Evolutionary conservation across 2,888 invertebrate genomes (phyloP), one percentile per base, ranked within the genome.

Genomic region (Dryomyza anilis): DNA sequence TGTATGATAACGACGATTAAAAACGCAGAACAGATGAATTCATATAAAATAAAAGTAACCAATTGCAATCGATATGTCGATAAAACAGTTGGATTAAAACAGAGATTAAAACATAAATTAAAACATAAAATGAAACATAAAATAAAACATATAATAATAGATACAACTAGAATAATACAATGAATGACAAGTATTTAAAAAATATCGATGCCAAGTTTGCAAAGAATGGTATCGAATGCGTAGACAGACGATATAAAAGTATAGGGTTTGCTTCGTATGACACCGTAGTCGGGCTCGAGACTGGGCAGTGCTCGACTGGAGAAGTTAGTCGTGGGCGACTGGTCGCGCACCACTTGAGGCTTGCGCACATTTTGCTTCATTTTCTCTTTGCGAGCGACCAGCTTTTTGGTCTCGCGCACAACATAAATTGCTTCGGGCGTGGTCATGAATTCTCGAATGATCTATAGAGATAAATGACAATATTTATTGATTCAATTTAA

Each of bases 351-450:
- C 16, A 63, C 50, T 8, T 66, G 57, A 3, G 74, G 72, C 48
- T 81, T 83, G 4, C 82, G 78, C 3, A 76, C 72, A 71, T 83
- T 83, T 48, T 79, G 76, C 61, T 78, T 79, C 84, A 84, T 84
- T 61, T 82, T 82, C 66, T 84, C 83, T 66, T 84, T 84, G 39
- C 84, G 81, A n/a, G 78, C 74, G 10, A 84, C 80, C 7, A 83
- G 74, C 68, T 83, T 83, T 66, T 80, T 83, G 0, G 81, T 83
- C 69, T 84, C 83, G 6, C 83, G 78, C 23, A 83, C 73, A 75
- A 83, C 78, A 65, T 79, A 83, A 62, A 81, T 78, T 19, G 83
- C 79, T 64, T 84, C 83, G 0, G 77, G 73, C 21, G 80, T 79
- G 25, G 78, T 81, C 83, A 84, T 83, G 61, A 75, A 84, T 55